Evolutionary conservation across 2,888 invertebrate species (phyloP).

Genomic region (Drepana falcataria): DNA sequence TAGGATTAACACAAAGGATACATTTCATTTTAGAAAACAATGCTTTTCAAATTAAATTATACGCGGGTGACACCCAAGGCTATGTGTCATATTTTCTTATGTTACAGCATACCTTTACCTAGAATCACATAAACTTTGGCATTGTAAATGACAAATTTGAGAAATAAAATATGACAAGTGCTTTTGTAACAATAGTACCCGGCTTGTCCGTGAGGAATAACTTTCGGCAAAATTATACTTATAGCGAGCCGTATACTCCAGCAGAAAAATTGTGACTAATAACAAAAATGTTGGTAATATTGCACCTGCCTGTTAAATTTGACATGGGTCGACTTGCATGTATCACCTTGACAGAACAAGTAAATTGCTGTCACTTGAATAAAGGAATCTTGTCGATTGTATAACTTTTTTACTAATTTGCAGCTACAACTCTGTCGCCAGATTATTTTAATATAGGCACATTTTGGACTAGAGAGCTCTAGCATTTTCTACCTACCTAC

Average conservation of each 20-base stretch:
- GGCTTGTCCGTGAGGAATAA: not conserved
- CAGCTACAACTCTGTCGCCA: slow-evolving; percentile 31
- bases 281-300: slow-evolving; percentile 57
- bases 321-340: slow-evolving; percentile 72
- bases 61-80: too few species aligned
- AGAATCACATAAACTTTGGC: too few species aligned
- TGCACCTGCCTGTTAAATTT: slow-evolving; percentile 62
- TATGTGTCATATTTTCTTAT: too few species aligned
- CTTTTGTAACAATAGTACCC: not conserved
- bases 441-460: slow-evolving; percentile 35
- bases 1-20: too few species aligned
- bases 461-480: slow-evolving; percentile 5
- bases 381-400: slow-evolving; percentile 58
- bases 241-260: not conserved
- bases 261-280: slow-evolving; percentile 33
- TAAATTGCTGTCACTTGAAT: slow-evolving; percentile 71
- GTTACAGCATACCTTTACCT: too few species aligned
- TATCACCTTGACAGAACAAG: slow-evolving; percentile 66
- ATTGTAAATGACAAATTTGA: too few species aligned
- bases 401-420: slow-evolving; percentile 17
- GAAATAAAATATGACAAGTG: not conserved
- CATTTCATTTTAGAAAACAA: too few species aligned
- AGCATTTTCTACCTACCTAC: too few species aligned
- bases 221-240: not conserved
- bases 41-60: too few species aligned